Conservation (phyloP, 2,113 vertebrate genomes). For the cattle (Bos taurus) region ARS-UCD2.0 NC_037331.1:1382501-1383000, state of each 20-base stretch:
- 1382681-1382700: background rate
- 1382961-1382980: background rate
- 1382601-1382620: background rate
- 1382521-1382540: background rate
- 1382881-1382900: background rate
- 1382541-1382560: background rate
- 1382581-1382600: background rate
- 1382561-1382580: background rate
- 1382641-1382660: background rate
- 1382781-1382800: background rate
- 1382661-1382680: background rate
- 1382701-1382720: rapidly evolving
- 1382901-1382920: background rate
- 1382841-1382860: background rate
- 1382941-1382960: background rate
- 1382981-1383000: background rate
- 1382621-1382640: background rate
- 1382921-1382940: background rate
- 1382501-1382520: background rate
- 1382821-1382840: background rate
- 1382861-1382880: background rate
- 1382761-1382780: background rate
- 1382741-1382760: background rate
- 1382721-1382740: background rate
- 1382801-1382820: background rate